Evolutionary conservation across 1,140 invertebrate species (phyloP).

Genomic region (Bombus superbus): DNA sequence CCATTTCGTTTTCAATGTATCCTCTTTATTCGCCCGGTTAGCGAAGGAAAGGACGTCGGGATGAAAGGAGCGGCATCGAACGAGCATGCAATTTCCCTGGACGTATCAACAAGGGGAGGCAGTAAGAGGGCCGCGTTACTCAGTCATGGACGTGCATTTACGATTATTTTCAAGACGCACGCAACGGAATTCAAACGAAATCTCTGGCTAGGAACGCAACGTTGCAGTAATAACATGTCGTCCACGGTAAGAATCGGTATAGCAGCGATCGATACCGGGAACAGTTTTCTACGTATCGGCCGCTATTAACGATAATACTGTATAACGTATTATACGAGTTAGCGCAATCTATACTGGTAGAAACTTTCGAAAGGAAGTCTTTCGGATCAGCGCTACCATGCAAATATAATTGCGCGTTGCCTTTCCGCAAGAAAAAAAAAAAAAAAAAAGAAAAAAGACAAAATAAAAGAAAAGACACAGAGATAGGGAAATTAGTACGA

Average conservation of each 20-base stretch:
- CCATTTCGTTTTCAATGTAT: not conserved
- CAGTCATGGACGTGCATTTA: constrained; percentile 3
- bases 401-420: constrained; percentile 23
- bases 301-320: not conserved
- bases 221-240: constrained; percentile 22
- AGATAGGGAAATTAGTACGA: not conserved
- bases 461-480: not conserved
- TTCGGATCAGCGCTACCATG: not conserved
- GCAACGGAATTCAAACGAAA: constrained; percentile 40
- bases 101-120: constrained; percentile 16
- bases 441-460: no score
- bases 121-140: constrained; percentile 9
- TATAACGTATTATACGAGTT: not conserved
- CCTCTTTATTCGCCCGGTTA: constrained; percentile 10
- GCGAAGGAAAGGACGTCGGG: not conserved
- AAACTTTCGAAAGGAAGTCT: not conserved
- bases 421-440: no score
- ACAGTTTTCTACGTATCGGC: not conserved
- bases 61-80: constrained; percentile 6
- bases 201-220: not conserved
- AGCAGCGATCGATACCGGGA: not conserved
- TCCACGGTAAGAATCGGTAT: not conserved
- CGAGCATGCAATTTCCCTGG: constrained; percentile 9
- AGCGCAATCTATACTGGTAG: not conserved
- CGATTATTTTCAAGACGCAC: constrained; percentile 25